Conservation (phyloP, 2,797 vertebrate genomes). For the Gobio occitaniae region DNA sequence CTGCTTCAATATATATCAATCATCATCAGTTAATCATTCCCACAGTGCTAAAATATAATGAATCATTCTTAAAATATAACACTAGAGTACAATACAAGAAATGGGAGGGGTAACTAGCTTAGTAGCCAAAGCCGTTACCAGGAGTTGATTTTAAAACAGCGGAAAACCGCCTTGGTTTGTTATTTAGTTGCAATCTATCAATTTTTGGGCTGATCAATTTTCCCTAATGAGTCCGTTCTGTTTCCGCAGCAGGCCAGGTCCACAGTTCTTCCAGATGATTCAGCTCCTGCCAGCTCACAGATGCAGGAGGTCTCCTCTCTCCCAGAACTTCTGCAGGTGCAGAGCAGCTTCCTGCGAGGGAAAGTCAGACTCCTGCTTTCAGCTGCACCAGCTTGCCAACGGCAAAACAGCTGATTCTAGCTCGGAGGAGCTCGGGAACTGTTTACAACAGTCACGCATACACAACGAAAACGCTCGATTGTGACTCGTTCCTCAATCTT, state of each 20-base stretch:
- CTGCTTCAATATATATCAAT: not conserved
- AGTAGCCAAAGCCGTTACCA: not conserved
- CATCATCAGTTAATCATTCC: not conserved
- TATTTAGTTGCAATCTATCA: conserved; percentile 19
- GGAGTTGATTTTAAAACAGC: not conserved
- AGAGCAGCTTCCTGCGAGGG: conserved; percentile 74
- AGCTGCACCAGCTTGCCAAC: conserved; percentile 64
- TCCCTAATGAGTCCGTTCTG: conserved; percentile 26
- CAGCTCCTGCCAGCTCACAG: conserved; percentile 24
- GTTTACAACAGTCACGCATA: not conserved
- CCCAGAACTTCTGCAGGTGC: conserved; percentile 70
- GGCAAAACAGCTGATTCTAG: conserved; percentile 66
- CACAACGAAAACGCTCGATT: conserved; percentile 1
- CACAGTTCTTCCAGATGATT: conserved; percentile 28
- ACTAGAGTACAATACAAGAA: not conserved
- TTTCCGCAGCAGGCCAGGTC: conserved; percentile 43
- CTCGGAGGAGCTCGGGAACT: not conserved
- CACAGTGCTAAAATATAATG: not conserved
- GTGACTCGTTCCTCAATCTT: not conserved
- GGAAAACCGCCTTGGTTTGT: not conserved
- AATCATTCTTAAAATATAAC: not conserved
- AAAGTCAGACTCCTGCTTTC: conserved; percentile 71
- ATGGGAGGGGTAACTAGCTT: not conserved
- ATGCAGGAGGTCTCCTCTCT: conserved; percentile 60
- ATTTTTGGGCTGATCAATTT: conserved; percentile 1